These are phyloP conservation scores for Morbakka virulenta DNA, from an alignment of 30 jellyfish, hydroid and myxozoan species.

Conservation along the genomic window DNA sequence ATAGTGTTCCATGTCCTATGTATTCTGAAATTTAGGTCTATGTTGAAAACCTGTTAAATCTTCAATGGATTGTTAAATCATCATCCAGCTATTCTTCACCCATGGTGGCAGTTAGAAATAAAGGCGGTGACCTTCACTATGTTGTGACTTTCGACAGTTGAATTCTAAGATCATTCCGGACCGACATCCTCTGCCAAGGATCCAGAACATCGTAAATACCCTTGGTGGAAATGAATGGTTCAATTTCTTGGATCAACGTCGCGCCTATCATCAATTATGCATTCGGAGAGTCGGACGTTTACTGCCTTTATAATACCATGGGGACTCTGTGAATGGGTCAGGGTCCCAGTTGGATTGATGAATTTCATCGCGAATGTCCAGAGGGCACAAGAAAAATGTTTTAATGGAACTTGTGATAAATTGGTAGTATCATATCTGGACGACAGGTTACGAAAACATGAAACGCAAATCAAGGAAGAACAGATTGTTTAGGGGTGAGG, in stretches of 20 bases:
- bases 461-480: too few relatives aligned
- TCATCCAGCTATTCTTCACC: conserved; percentile 49
- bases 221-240: conserved; percentile 36
- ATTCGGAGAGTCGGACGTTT: conserved; percentile 9
- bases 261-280: conserved; percentile 32
- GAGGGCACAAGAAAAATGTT: conserved; percentile 19
- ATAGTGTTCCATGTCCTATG: conserved; percentile 24
- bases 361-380: conserved; percentile 47
- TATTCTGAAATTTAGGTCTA: conserved; percentile 12
- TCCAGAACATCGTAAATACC: neutral
- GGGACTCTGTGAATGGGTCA: conserved; percentile 47
- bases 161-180: conserved; percentile 16
- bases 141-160: conserved; percentile 35
- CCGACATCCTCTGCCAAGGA: conserved; percentile 41
- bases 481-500: too few relatives aligned
- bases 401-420: conserved; percentile 16
- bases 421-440: conserved; percentile 23
- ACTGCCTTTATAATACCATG: conserved; percentile 52
- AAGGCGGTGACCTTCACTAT: conserved; percentile 20
- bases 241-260: conserved; percentile 4
- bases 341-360: conserved; percentile 36
- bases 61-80: neutral
- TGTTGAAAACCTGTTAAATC: conserved; percentile 20
- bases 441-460: too few relatives aligned
- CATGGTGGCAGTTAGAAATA: conserved; percentile 20